Evolutionary conservation across 2,797 vertebrate species (phyloP), one percentile per base, ranked within the genome.

Genomic region (Coreius guichenoti): DNA sequence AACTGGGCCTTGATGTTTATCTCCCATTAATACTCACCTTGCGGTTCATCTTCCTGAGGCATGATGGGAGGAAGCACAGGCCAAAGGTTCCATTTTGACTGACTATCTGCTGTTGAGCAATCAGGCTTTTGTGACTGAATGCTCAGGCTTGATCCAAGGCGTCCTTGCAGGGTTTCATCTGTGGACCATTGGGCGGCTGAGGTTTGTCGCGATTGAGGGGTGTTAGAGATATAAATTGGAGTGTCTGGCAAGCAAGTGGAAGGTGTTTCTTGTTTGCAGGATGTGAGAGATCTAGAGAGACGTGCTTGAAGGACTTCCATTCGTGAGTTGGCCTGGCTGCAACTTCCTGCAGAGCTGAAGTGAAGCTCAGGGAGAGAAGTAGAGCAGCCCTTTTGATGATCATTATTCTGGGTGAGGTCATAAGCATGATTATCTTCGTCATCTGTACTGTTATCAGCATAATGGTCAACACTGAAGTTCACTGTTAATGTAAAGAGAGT

Each of bases 31-130:
- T 19, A 47, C 76, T 85, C 76, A 80, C 83, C 83, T 85, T 80
- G 96, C 96, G 95, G 88, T 94, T 96, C 94, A 96, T 96, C 96
- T 97, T 94, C 95, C 93, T 93, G 92, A 86, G 94, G 90, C 86
- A 93, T 94, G 93, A 96, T 95, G 82, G 94, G 95, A 84, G 93
- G 95, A 92, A 96, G 94, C 75, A 94, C 93, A 1, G 93, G 90
- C 94, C 92, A 95, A 88, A 67, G 47, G 51, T 91, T 92, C 92
- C 23, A 79, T 90, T 94, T 94, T 91, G 93, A 92, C 88, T 90
- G 90, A 90, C 92, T 91, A 87, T 87, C 84, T 31, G 93, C 89
- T 69, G 19, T 67, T 0, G 92, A 93, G 90, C 92, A 93, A 74
- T 92, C 92, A 84, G 89, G 90, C 90, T 90, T 91, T 89, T 89